phyloP scores from a whole-genome alignment of 2,797 vertebrate genomes.

The Stomatorhinus walkeri region DNA sequence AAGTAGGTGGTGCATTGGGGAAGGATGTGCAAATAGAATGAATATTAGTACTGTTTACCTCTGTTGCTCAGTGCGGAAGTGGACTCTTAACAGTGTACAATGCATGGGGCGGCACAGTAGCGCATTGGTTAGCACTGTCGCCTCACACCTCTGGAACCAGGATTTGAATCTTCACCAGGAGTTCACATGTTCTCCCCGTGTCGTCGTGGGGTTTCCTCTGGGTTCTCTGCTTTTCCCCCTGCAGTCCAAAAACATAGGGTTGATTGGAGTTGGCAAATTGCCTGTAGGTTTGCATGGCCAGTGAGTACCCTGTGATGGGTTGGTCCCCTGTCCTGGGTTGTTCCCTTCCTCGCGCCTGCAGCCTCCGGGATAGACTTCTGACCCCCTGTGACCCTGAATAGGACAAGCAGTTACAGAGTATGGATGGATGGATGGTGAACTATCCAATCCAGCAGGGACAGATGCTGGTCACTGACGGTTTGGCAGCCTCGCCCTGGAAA shows the following conservation, averaged over 20 bases:
- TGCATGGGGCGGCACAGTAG: not conserved
- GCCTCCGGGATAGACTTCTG: not conserved
- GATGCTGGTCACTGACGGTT: not conserved
- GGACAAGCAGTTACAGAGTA: not conserved
- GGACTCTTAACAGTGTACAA: not conserved
- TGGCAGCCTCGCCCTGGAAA: not conserved
- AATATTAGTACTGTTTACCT: too few species aligned
- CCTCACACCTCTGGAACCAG: not conserved
- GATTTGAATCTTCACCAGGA: not conserved
- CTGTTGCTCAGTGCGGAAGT: too few species aligned
- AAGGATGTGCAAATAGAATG: not conserved
- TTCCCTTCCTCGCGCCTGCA: not conserved
- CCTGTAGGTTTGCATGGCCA: not conserved
- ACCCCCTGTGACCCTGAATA: not conserved
- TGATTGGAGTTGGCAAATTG: not conserved
- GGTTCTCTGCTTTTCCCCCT: not conserved
- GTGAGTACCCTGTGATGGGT: not conserved
- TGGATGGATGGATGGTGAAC: not conserved
- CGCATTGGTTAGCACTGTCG: not conserved
- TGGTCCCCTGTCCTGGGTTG: not conserved
- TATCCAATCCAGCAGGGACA: not conserved
- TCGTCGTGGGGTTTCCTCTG: not conserved
- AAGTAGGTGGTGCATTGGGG: not conserved
- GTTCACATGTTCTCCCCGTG: not conserved
- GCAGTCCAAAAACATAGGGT: not conserved